Conservation (phyloP, 2,888 invertebrate genomes). For the Pardosa pseudoannulata region DNA sequence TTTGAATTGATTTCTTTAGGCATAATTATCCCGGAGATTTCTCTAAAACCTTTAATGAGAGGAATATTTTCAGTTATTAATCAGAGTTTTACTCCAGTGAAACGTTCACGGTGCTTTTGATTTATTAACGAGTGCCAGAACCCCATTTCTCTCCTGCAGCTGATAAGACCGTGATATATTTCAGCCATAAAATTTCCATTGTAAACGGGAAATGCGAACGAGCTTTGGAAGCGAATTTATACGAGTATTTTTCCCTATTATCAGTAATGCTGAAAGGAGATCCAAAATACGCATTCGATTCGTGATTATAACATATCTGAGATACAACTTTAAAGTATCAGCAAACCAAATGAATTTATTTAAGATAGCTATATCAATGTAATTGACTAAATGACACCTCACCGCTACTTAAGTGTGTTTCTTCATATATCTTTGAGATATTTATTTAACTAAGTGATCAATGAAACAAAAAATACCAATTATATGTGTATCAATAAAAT, state of each 20-base stretch:
- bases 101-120: not conserved
- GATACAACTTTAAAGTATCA: too few relatives aligned
- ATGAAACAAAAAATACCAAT: too few relatives aligned
- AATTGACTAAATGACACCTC: too few relatives aligned
- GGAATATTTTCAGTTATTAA: not conserved
- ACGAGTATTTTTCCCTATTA: not conserved
- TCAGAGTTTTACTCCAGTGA: not conserved
- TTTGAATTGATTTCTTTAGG: not conserved
- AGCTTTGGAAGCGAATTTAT: not conserved
- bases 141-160: not conserved
- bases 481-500: too few relatives aligned
- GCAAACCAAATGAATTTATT: too few relatives aligned
- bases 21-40: not conserved
- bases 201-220: not conserved
- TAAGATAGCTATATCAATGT: too few relatives aligned
- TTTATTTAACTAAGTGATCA: too few relatives aligned
- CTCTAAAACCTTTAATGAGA: not conserved
- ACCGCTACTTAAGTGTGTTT: too few relatives aligned
- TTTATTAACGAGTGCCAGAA: not conserved
- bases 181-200: not conserved
- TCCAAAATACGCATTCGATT: not conserved
- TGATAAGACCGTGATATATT: not conserved
- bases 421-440: too few relatives aligned
- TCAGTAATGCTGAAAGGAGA: not conserved
- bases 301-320: too few relatives aligned